Percentiles rank a stretch among this genome's conserved stretches.
phyloP scores from a whole-genome alignment of 30 jellyfish, hydroid and myxozoan genomes.

The Mastigias papua region DNA sequence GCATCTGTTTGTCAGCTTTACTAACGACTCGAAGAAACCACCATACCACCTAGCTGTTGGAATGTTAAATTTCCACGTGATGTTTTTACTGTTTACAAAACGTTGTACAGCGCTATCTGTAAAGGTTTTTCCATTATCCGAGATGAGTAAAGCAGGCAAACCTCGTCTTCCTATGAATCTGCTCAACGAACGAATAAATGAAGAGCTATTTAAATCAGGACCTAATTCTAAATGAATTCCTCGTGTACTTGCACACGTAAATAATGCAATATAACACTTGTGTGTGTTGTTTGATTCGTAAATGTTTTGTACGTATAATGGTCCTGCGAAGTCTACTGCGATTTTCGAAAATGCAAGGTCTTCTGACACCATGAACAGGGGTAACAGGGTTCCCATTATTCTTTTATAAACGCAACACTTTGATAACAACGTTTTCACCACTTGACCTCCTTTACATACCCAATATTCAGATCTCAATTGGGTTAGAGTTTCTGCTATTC shows the following conservation, averaged over 20 bases:
- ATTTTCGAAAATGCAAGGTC: neutral
- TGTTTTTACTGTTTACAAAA: neutral
- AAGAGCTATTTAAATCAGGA: neutral
- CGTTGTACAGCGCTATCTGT: neutral
- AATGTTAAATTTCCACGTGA: slow-evolving; percentile 35
- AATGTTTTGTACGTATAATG: neutral
- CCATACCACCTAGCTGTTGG: slow-evolving; percentile 66
- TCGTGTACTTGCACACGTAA: neutral
- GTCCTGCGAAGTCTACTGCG: neutral
- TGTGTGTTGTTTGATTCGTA: neutral
- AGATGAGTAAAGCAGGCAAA: neutral
- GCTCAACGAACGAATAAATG: slow-evolving; percentile 22
- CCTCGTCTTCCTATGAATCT: slow-evolving; percentile 61
- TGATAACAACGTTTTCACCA: neutral
- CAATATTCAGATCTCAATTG: neutral
- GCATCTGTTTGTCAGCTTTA: slow-evolving; percentile 4
- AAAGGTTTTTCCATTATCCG: slow-evolving; percentile 60
- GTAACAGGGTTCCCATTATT: neutral
- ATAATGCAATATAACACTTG: neutral
- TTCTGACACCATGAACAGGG: neutral
- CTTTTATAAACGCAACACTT: neutral
- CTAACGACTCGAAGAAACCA: slow-evolving; percentile 22
- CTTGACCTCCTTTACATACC: neutral
- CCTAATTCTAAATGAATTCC: neutral
- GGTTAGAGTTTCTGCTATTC: neutral